A percentile compares a stretch with the other conserved stretches of the same genome.
Evolutionary conservation across 2,888 invertebrate genomes (phyloP).

Genomic region (Pemphredon lugubris): DNA sequence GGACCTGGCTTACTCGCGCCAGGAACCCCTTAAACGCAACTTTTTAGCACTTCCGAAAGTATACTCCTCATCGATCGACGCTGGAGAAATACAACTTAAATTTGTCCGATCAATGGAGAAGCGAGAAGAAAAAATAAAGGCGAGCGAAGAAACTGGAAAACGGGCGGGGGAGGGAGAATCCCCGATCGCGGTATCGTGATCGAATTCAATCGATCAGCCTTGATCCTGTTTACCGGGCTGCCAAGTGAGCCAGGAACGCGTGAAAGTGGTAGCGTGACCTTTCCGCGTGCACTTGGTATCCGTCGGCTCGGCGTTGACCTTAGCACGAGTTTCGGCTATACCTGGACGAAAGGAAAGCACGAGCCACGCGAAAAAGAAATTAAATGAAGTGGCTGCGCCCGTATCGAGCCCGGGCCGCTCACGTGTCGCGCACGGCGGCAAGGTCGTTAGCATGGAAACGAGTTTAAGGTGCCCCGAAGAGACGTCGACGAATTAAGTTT

Average conservation of each 20-base stretch:
- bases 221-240: constrained; percentile 64
- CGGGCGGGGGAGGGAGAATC: not conserved
- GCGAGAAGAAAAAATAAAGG: no score
- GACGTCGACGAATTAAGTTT: constrained; percentile 30
- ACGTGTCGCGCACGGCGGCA: constrained; percentile 61
- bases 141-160: not conserved
- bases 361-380: constrained; percentile 55
- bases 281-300: constrained; percentile 66
- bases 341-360: constrained; percentile 34
- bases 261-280: constrained; percentile 69
- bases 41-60: no score
- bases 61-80: no score
- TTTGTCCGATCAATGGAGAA: no score
- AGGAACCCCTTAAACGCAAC: no score
- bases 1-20: no score
- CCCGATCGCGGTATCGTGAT: constrained; percentile 26
- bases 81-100: no score
- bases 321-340: constrained; percentile 62
- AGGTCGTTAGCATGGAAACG: constrained; percentile 65
- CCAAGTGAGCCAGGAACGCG: constrained; percentile 57
- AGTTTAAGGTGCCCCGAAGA: constrained; percentile 42
- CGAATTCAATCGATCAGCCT: constrained; percentile 57
- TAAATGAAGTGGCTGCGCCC: constrained; percentile 2
- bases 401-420: constrained; percentile 39
- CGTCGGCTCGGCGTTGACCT: constrained; percentile 64